phyloP scores from a whole-genome alignment of 2,888 invertebrate genomes.

The Cantharis rustica region DNA sequence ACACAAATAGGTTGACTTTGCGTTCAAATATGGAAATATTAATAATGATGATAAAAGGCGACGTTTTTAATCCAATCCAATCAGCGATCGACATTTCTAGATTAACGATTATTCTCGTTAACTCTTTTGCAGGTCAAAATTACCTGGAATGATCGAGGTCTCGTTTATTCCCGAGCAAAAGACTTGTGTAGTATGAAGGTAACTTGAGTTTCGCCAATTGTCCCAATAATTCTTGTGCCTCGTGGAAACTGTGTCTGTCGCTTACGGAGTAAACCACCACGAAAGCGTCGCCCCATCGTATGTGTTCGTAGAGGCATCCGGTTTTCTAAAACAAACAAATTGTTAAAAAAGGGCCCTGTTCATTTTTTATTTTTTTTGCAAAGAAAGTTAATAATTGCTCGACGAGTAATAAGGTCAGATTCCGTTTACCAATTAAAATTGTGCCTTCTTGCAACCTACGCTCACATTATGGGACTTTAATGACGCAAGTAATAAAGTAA shows the following conservation, averaged over 20 bases:
- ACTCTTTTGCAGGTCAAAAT: constrained; percentile 32
- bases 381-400: neutral
- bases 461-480: neutral
- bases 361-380: neutral
- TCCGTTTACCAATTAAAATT: constrained; percentile 8
- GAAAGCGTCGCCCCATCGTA: constrained; percentile 83
- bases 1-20: constrained; percentile 15
- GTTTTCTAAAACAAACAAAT: constrained; percentile 65
- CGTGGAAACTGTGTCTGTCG: constrained; percentile 75
- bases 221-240: constrained; percentile 73
- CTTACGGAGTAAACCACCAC: constrained; percentile 82
- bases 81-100: constrained; percentile 12
- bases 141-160: constrained; percentile 82
- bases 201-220: constrained; percentile 73
- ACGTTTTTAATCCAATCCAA: neutral
- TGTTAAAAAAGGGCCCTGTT: neutral
- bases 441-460: constrained; percentile 11
- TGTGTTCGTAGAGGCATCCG: constrained; percentile 75
- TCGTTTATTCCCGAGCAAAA: constrained; percentile 79
- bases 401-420: neutral
- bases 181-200: constrained; percentile 76
- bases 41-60: constrained; percentile 5
- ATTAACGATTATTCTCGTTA: constrained; percentile 7
- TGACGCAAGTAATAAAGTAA: constrained; percentile 23
- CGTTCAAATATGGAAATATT: constrained; percentile 14